Evolutionary conservation across 2,797 vertebrate species (phyloP), one percentile per base, ranked within the genome.

Genomic region (Leptatherina wallacei): DNA sequence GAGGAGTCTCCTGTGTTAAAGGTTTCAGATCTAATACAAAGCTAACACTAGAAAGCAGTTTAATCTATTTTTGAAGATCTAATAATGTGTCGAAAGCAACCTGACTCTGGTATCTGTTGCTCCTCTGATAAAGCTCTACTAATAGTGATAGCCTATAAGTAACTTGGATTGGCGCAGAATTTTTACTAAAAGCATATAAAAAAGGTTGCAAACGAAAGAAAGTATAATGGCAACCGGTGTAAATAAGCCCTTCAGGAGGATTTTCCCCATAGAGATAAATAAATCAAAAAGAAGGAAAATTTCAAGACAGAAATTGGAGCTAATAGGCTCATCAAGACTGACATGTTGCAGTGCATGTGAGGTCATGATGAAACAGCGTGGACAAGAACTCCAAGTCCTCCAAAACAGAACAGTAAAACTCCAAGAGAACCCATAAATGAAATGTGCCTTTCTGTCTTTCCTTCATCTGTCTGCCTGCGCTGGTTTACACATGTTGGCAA

Each of bases 381-480:
- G 73, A 80, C 65, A 38, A 72, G 78, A 80, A 76, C 77, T 76
- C 51, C 0, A 3, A 75, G 67, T 84, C 78, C 71, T 91, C 77
- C 86, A 88, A 88, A 92, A 89, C 87, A 91, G 87, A 90, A 89
- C 89, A 62, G 85, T 91, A 85, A 92, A 92, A 90, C 81, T 80
- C 59, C 4, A 54, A 81, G 74, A 61, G 6, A 77, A 70, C 71
- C 85, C 81, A 80, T 88, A 89, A 91, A 90, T 80, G 74, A 81
- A 79, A 85, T 51, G 74, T 75, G 78, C 71, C 66, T 82, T 51
- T 69, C 71, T 82, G 81, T 73, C 80, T 77, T 77, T 75, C 64
- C 83, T 82, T 78, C 80, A 75, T 66, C 61, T 80, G 84, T 79
- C 80, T 74, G 44, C 33, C 57, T 51, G 44, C 44, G 11, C 33